phyloP scores from a whole-genome alignment of 2,113 vertebrate species.

The Equus quagga region DNA sequence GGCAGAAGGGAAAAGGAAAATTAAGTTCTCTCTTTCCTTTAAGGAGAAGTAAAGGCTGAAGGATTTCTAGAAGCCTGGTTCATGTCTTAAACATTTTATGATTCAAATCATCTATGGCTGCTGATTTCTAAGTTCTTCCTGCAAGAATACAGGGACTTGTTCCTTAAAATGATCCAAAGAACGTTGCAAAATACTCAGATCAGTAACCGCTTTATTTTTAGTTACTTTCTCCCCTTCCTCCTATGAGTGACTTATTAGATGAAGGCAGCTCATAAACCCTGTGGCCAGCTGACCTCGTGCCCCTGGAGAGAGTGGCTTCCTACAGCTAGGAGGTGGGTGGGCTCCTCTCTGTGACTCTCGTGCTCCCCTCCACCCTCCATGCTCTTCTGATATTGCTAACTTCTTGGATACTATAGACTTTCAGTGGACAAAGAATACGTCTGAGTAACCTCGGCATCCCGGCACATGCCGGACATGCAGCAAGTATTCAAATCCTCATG shows the following conservation, averaged over 20 bases:
- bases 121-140: slow-evolving; percentile 67
- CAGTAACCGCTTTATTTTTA: slow-evolving; percentile 73
- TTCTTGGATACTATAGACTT: background rate
- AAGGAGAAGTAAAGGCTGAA: background rate
- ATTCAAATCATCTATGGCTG: slow-evolving; percentile 20
- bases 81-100: background rate
- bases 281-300: background rate
- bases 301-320: background rate
- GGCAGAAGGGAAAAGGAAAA: background rate
- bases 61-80: slow-evolving; percentile 43
- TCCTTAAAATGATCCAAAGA: slow-evolving; percentile 77
- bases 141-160: slow-evolving; percentile 61
- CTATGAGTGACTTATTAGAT: slow-evolving; percentile 48
- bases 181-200: slow-evolving; percentile 67
- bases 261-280: background rate
- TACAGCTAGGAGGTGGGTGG: background rate
- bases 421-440: background rate
- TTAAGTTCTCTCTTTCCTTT: background rate
- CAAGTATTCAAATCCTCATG: background rate
- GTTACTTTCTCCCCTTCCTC: slow-evolving; percentile 79
- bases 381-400: background rate
- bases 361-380: background rate
- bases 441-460: background rate
- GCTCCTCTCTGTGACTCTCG: background rate
- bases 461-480: background rate